Evolutionary conservation across 2,797 vertebrate genomes (phyloP).

Genomic region (Silurus lanzhouensis): DNA sequence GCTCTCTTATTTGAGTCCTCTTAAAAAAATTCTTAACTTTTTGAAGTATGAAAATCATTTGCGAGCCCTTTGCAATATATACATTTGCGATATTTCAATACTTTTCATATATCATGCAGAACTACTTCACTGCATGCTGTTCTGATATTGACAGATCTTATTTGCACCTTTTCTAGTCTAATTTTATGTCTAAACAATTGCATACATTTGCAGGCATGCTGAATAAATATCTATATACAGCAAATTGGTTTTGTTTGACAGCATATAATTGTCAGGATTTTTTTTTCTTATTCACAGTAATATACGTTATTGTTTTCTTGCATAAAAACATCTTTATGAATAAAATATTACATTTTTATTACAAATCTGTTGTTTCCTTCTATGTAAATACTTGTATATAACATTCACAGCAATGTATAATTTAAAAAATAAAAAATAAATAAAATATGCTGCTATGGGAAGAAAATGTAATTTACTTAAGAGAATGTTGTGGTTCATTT

Average conservation of each 20-base stretch:
- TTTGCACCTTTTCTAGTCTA: neutral
- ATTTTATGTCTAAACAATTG: neutral
- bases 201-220: conserved; percentile 9
- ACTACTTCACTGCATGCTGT: neutral
- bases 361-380: conserved; percentile 22
- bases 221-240: conserved; percentile 12
- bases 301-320: neutral
- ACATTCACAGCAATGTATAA: conserved; percentile 10
- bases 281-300: neutral
- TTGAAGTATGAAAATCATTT: too few relatives aligned
- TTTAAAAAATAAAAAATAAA: conserved; percentile 1
- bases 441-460: neutral
- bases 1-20: too few relatives aligned
- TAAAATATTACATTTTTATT: conserved; percentile 27
- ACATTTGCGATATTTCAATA: too few relatives aligned
- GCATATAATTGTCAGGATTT: conserved; percentile 14
- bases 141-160: neutral
- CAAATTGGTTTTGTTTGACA: conserved; percentile 9
- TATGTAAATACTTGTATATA: conserved; percentile 37
- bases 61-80: too few relatives aligned
- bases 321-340: conserved; percentile 11
- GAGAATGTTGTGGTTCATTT: conserved; percentile 1
- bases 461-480: neutral
- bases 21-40: too few relatives aligned
- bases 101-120: too few relatives aligned